phyloP scores from a whole-genome alignment of 2,797 vertebrate species.

The Sparidentex hasta region DNA sequence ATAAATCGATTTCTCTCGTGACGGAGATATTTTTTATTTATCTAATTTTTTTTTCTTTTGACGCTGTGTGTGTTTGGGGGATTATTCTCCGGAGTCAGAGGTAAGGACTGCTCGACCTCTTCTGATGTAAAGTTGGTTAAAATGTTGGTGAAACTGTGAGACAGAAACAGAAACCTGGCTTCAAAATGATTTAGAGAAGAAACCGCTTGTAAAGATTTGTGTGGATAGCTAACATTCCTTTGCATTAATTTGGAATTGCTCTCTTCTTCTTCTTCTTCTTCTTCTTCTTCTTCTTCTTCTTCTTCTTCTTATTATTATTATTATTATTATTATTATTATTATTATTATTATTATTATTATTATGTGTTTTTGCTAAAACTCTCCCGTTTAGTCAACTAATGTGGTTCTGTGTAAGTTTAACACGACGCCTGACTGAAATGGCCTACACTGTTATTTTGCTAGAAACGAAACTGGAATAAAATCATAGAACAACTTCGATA shows the following conservation, averaged over 20 bases:
- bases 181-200: background rate
- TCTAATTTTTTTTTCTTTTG: slow-evolving; percentile 50
- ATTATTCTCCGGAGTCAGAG: slow-evolving; percentile 62
- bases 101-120: slow-evolving; percentile 45
- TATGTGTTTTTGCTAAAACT: background rate
- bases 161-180: background rate
- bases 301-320: background rate
- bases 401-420: background rate
- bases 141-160: background rate
- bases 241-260: background rate
- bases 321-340: background rate
- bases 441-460: background rate
- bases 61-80: slow-evolving; percentile 55
- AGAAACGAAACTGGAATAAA: background rate
- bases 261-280: background rate
- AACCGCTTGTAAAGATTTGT: background rate
- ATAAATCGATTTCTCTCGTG: slow-evolving; percentile 44
- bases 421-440: background rate
- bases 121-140: background rate
- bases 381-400: background rate
- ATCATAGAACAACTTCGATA: background rate
- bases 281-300: background rate
- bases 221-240: slow-evolving; percentile 14
- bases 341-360: background rate
- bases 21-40: slow-evolving; percentile 62